phyloP scores from a whole-genome alignment of 2,113 vertebrate species.

The Astur gentilis region DNA sequence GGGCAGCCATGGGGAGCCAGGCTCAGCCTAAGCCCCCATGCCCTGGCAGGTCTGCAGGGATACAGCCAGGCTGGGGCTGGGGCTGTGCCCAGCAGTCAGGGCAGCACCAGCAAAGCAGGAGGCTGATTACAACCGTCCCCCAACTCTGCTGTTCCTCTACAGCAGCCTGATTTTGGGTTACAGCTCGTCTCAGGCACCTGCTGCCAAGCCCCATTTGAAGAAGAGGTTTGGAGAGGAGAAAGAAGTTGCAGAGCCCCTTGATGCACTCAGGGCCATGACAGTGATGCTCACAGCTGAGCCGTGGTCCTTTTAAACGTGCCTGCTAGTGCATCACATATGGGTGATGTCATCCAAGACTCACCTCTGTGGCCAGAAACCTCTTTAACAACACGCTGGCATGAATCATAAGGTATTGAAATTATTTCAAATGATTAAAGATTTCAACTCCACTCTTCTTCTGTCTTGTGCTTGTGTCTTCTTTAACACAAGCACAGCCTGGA shows the following conservation, averaged over 20 bases:
- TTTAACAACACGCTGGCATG: not conserved
- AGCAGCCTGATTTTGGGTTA: not conserved
- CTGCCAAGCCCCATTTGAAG: not conserved
- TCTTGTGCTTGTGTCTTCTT: not conserved
- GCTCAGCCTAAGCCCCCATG: too few species aligned
- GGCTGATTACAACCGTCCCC: not conserved
- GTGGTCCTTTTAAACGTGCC: not conserved
- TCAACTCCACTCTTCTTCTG: not conserved
- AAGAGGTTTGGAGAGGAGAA: not conserved
- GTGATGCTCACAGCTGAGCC: not conserved
- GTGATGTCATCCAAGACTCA: fast-evolving
- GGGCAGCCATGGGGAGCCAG: not conserved
- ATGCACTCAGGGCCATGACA: not conserved
- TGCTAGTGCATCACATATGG: not conserved
- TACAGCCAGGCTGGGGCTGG: not conserved
- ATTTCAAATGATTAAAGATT: not conserved
- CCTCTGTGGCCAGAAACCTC: not conserved
- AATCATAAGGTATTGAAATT: not conserved
- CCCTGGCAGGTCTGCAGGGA: not conserved
- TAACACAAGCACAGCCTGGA: not conserved
- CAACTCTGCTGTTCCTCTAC: not conserved
- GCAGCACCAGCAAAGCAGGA: not conserved
- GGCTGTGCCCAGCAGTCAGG: not conserved
- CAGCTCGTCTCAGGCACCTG: fast-evolving
- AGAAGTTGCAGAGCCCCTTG: not conserved